Evolutionary conservation across 2,113 vertebrate genomes (phyloP), one percentile per base, ranked within the genome.

Genomic region (Alethe diademata): DNA sequence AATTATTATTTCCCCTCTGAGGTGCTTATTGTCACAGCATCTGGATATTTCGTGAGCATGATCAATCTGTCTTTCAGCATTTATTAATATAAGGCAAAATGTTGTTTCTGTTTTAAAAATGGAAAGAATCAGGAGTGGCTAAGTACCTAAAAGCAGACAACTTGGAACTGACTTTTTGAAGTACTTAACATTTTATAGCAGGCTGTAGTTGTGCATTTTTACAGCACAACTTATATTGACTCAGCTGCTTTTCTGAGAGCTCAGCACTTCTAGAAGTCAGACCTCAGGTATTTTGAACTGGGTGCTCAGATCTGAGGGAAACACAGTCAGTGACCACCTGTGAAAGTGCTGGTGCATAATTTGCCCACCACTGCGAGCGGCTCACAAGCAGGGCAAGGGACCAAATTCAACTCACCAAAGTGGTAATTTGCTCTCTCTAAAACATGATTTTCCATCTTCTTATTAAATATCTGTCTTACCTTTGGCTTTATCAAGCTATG

Each of bases 241-340:
- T 94, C 91, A 94, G 91, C 92, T 95, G 94, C 78, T 26, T 56
- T 92, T 88, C 65, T 71, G 74, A 92, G 62, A 78, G 23, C 70
- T 90, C 91, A 95, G 74, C 82, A 93, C 22, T 95, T 85, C 61
- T 93, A 14, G 45, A 90, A 95, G 15, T 62, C 78, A 92, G 78
- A 90, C 53, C 70, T 85, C 70, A 67, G 66, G 48, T 93, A 72
- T 67, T 78, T 88, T 58, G 38, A 78, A n/a, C 35, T 42, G 42
- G 28, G 14, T 86, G 42, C 45, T 83, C 67, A 73, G 17, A 69
- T 57, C 54, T 93, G 84, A 87, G 36, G 53, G 71, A 82, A 93
- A 74, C 35, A 56, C 8, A 31, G 56, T 33, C 60, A 45, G 62
- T 43, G 53, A 67, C 61, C 78, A 85, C 57, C 51, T 85, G 61